Percentiles rank a stretch among this genome's conserved stretches.
Conservation (phyloP, 2,888 invertebrate species). For the Hololepta plana region DNA sequence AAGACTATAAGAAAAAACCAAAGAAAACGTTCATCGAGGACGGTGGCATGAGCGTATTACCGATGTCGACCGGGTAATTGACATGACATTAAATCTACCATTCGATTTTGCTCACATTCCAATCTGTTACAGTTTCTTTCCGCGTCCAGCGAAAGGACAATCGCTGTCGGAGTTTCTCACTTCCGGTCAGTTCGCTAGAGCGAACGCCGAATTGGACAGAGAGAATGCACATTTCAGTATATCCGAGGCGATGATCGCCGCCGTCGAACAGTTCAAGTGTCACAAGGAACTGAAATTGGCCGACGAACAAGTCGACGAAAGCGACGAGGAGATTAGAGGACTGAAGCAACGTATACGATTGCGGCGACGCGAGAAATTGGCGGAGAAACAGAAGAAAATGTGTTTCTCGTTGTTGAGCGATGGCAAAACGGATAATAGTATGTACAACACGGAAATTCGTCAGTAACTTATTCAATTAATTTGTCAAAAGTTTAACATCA, state of each 20-base stretch:
- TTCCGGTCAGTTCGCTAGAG: constrained; percentile 47
- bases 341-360: constrained; percentile 44
- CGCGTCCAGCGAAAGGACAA: constrained; percentile 45
- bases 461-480: no score
- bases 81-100: no score
- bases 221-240: constrained; percentile 78
- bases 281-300: constrained; percentile 29
- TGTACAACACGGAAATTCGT: constrained; percentile 15
- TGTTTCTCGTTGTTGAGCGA: constrained; percentile 25
- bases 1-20: constrained; percentile 27
- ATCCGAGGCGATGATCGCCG: constrained; percentile 67
- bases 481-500: not conserved
- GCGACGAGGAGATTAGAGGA: constrained; percentile 46
- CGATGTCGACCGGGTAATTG: constrained; percentile 34
- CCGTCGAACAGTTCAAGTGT: constrained; percentile 57
- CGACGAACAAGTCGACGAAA: constrained; percentile 35
- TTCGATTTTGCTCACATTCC: no score
- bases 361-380: constrained; percentile 32
- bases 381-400: constrained; percentile 23
- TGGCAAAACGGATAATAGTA: constrained; percentile 32
- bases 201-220: constrained; percentile 59
- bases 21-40: constrained; percentile 39
- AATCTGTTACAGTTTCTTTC: constrained; percentile 29
- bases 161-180: constrained; percentile 54
- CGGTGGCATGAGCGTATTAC: constrained; percentile 36